These are phyloP conservation scores for Dysmachus trigonus DNA, from an alignment of 2,888 invertebrate genomes.

Conservation along the genomic window DNA sequence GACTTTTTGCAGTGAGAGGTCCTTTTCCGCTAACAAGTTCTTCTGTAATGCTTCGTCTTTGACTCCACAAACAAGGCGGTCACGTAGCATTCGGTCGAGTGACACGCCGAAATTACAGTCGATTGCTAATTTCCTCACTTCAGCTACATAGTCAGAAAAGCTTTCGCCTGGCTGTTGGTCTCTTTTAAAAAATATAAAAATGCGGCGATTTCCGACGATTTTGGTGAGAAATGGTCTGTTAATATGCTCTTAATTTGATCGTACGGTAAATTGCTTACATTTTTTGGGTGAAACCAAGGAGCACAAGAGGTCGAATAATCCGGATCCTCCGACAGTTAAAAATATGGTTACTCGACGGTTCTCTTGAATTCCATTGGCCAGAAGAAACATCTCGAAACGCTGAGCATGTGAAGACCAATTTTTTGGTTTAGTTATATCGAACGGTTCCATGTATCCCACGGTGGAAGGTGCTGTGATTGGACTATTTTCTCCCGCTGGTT, in stretches of 20 bases:
- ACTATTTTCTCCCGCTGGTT: too few relatives aligned
- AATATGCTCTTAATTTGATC: neutral
- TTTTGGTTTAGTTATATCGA: too few relatives aligned
- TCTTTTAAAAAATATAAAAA: neutral
- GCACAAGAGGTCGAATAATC: neutral
- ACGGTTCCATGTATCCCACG: too few relatives aligned
- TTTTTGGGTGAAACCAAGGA: neutral
- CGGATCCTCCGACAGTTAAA: too few relatives aligned
- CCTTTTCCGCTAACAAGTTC: neutral
- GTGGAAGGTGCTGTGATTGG: too few relatives aligned
- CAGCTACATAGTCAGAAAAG: neutral
- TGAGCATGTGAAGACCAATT: too few relatives aligned
- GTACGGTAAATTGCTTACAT: neutral
- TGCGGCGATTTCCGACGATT: neutral
- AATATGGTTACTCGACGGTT: too few relatives aligned
- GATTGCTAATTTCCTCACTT: neutral
- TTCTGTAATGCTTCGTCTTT: neutral
- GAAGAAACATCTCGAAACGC: too few relatives aligned
- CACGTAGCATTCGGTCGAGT: neutral
- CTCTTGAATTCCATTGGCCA: too few relatives aligned
- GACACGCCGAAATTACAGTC: neutral
- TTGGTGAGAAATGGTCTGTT: neutral
- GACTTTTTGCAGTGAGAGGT: neutral
- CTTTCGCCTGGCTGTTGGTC: neutral
- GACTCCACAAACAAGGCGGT: neutral